phyloP scores from a whole-genome alignment of 2,888 invertebrate genomes.

The Athalia cordata region DNA sequence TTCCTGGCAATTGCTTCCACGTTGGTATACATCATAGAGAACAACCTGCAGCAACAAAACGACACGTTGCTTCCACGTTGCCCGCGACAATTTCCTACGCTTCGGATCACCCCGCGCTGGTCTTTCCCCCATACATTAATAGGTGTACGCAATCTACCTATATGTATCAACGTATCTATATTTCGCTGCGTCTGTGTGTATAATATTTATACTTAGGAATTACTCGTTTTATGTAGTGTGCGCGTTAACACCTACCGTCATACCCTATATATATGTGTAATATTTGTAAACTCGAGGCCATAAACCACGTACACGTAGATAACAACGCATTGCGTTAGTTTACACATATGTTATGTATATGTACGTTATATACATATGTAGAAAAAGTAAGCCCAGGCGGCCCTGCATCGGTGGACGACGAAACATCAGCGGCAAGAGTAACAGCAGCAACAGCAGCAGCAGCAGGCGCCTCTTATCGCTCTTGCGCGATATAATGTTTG shows the following conservation, averaged over 20 bases:
- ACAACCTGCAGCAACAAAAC: too few species aligned
- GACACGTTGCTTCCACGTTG: slow-evolving; percentile 44
- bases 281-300: slow-evolving; percentile 43
- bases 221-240: too few species aligned
- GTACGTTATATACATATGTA: not conserved
- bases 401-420: not conserved
- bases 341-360: not conserved
- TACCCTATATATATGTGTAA: not conserved
- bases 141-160: not conserved
- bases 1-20: slow-evolving; percentile 46
- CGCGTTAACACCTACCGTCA: too few species aligned
- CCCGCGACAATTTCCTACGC: slow-evolving; percentile 29
- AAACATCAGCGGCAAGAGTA: not conserved
- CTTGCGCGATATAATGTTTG: slow-evolving; percentile 44
- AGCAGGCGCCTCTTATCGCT: slow-evolving; percentile 42
- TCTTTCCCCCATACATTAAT: not conserved
- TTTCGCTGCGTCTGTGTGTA: too few species aligned
- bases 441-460: too few species aligned
- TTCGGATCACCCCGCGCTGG: too few species aligned
- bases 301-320: slow-evolving; percentile 29
- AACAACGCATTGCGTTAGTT: not conserved
- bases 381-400: not conserved
- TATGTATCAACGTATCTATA: too few species aligned
- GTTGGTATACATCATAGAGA: slow-evolving; percentile 17
- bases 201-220: not conserved